Conservation (phyloP, 2,113 vertebrate genomes). For the Otus sunia region DNA sequence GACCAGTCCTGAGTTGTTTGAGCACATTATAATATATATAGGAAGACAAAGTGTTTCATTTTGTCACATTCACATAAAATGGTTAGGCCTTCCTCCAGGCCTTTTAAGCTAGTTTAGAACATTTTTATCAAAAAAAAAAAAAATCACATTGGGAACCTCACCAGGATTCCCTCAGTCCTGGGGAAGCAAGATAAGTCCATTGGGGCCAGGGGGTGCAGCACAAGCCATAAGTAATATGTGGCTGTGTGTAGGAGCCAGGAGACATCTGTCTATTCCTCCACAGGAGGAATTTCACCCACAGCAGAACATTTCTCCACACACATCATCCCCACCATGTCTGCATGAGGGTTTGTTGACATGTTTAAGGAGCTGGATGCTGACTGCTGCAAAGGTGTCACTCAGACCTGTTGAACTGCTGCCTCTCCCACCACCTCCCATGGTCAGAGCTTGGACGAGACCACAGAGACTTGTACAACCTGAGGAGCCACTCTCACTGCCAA, state of each 20-base stretch:
- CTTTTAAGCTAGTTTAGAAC: background rate
- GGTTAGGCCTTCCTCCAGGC: background rate
- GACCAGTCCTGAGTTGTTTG: background rate
- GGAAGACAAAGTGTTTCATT: background rate
- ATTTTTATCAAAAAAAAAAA: background rate
- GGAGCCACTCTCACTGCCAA: background rate
- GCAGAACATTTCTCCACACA: background rate
- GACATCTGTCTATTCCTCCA: background rate
- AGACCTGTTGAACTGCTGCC: rapidly evolving
- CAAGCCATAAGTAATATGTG: background rate
- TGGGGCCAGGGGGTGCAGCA: too few species aligned
- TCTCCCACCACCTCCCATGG: background rate
- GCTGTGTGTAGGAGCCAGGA: rapidly evolving
- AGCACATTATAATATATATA: background rate
- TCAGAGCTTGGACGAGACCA: background rate
- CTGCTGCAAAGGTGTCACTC: too few species aligned
- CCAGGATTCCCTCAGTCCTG: background rate
- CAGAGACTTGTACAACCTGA: rapidly evolving
- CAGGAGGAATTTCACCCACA: background rate
- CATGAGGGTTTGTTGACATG: too few species aligned
- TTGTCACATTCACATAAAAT: background rate
- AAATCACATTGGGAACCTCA: background rate
- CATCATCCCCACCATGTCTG: rapidly evolving
- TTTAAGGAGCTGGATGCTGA: background rate
- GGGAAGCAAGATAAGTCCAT: background rate